phyloP scores from a whole-genome alignment of 1,140 invertebrate genomes.

The Teleogryllus occipitalis region DNA sequence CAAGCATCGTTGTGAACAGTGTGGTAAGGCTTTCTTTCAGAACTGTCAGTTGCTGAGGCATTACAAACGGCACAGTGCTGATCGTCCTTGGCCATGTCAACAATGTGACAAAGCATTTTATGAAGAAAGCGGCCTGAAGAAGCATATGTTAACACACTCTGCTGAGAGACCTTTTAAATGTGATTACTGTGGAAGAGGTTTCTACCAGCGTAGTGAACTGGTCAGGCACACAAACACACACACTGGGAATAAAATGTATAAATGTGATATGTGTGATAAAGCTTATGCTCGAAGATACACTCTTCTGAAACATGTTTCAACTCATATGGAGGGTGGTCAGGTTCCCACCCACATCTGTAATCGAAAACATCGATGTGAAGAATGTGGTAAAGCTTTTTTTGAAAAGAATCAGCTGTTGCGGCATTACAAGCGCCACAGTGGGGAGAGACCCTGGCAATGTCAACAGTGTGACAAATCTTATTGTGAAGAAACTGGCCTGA shows the following conservation, averaged over 20 bases:
- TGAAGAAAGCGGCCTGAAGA: neutral
- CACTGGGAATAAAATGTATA: constrained; percentile 5
- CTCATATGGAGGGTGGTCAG: neutral
- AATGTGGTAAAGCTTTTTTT: neutral
- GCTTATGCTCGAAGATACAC: neutral
- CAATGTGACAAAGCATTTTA: neutral
- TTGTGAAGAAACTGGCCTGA: constrained; percentile 30
- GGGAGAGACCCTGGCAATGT: constrained; percentile 42
- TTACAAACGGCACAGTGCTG: neutral
- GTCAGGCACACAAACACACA: neutral
- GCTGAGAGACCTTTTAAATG: constrained; percentile 2
- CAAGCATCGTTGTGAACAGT: neutral
- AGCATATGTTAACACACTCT: neutral
- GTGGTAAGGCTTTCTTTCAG: neutral
- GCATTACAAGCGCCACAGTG: neutral
- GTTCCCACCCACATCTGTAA: neutral
- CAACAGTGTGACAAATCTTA: constrained; percentile 38
- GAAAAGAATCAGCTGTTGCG: neutral
- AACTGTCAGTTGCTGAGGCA: neutral
- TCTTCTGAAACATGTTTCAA: neutral
- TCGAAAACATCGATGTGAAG: neutral
- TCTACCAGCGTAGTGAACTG: neutral
- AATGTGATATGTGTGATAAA: constrained; percentile 9
- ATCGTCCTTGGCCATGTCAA: neutral
- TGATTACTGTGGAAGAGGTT: neutral